Evolutionary conservation across 2,113 vertebrate genomes (phyloP), one percentile per base, ranked within the genome.

Genomic region (Eulemur macaco): DNA sequence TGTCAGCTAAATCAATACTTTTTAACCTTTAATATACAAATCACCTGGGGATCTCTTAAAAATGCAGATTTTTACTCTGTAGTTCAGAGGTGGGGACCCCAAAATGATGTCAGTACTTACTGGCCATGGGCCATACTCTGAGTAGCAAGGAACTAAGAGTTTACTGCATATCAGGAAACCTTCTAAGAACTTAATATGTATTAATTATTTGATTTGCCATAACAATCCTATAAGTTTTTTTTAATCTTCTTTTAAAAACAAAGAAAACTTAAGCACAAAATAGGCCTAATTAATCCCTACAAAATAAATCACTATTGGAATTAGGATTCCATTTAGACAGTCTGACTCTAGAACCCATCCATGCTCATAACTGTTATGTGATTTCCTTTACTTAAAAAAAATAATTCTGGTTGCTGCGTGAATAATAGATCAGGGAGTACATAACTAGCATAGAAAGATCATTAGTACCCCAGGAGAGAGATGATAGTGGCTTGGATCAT

Each of bases 241-340:
- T 95, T 91, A 63, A 87, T 17, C 29, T 89, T 83, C 31, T 71
- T 89, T 93, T 64, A 76, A 93, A 94, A 95, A 45, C 15, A 86
- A 66, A 52, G 14, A 47, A 92, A 74, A 90, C 18, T 88, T 77
- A 80, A 91, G 37, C 50, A 73, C 4, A 47, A 68, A 31, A 92
- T 29, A 74, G 42, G 3, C 73, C 85, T 78, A 86, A 8, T 90
- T 68, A 80, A 34, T 37, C 52, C 1, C 52, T 93, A 3, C 31
- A 50, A 93, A 37, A 42, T 84, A 73, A 73, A 74, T 47, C 52
- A 77, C 31, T 77, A 17, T 13, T 39, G 2, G 17, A 29, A 89
- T 92, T 47, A 18, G 14, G 8, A 89, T 88, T 74, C 31, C 64
- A 56, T 47, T 85, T 89, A 84, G 69, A 37, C 7, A 68, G 23